Evolutionary conservation across 2,797 vertebrate genomes (phyloP), one percentile per base, ranked within the genome.

Genomic region (Gambusia yucatana): DNA sequence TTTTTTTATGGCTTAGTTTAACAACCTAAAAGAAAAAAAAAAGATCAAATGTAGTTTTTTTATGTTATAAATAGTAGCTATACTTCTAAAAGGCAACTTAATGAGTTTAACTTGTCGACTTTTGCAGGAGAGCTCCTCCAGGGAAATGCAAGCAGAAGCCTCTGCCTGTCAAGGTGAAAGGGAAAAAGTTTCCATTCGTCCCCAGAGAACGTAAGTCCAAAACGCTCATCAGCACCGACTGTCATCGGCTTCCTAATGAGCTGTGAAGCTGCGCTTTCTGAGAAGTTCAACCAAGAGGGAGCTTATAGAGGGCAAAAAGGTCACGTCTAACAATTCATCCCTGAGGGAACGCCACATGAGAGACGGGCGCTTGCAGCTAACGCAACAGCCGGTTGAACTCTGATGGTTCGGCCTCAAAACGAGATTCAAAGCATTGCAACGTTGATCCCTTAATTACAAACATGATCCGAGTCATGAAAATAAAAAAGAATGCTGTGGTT

Each of bases 61-160:
- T 44, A 50, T 22, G 20, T 50, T 11, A n/a, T 44, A 43, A 69
- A n/a, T 22, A 44, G 13, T 5, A 43, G 3, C 0, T 13, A 6
- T 41, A 41, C 63, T 41, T 5, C 22, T 25, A 5, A 41, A 22
- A 11, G n/a, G 17, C 20, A 73, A 79, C 25, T 47, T 10, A 25
- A 57, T 16, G 25, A 6, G 11, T 63, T 46, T 0, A 50, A 74
- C 30, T 52, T 43, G 65, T 77, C 28, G 11, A 9, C 77, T 48
- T 74, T 89, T 95, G 65, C 87, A 97, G 97, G 94, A 92, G 96
- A 91, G 96, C 96, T 77, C 95, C 96, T 36, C 96, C 96, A 20
- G 96, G 96, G 44, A 97, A 97, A 81, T 97, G 97, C 87, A 96
- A 94, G 91, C 92, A 94, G 73, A 96, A 96, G 75, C 92, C 93